phyloP scores from a whole-genome alignment of 2,888 invertebrate genomes.

The Coelinius sp. region DNA sequence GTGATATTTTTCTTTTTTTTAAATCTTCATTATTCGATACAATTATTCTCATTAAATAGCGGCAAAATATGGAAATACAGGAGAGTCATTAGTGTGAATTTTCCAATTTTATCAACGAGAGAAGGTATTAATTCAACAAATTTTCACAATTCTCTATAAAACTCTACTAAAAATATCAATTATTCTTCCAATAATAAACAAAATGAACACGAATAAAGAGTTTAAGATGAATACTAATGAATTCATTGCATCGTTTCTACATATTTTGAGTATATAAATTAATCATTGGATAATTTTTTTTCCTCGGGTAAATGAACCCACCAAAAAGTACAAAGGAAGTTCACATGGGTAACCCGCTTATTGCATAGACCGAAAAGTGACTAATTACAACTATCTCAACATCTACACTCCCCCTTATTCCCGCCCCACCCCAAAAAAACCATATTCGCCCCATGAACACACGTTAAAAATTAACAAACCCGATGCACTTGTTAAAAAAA shows the following conservation, averaged over 20 bases:
- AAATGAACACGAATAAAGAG: background rate
- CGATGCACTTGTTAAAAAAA: slow-evolving; percentile 12
- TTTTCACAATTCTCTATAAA: background rate
- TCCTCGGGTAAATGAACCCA: background rate
- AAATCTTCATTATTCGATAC: background rate
- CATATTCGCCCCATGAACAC: slow-evolving; percentile 51
- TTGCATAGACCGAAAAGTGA: slow-evolving; percentile 61
- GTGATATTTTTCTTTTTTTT: background rate
- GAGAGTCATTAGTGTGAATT: slow-evolving; percentile 8
- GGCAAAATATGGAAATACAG: slow-evolving; percentile 7
- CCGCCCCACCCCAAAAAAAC: slow-evolving; percentile 56
- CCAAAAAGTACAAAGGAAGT: slow-evolving; percentile 65
- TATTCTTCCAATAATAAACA: background rate
- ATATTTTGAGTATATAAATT: background rate
- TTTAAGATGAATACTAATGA: background rate
- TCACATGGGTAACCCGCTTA: slow-evolving; percentile 66
- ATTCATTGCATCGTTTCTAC: background rate
- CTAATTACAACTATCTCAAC: slow-evolving; percentile 70
- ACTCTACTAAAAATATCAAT: background rate
- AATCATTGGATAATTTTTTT: background rate
- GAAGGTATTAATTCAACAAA: background rate
- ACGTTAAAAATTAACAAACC: slow-evolving; percentile 18
- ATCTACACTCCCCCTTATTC: slow-evolving; percentile 62
- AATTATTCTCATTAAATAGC: slow-evolving; percentile 8
- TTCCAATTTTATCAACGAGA: background rate